Evolutionary conservation across 2,113 vertebrate genomes (phyloP), one percentile per base, ranked within the genome.

Genomic region (Solea senegalensis): DNA sequence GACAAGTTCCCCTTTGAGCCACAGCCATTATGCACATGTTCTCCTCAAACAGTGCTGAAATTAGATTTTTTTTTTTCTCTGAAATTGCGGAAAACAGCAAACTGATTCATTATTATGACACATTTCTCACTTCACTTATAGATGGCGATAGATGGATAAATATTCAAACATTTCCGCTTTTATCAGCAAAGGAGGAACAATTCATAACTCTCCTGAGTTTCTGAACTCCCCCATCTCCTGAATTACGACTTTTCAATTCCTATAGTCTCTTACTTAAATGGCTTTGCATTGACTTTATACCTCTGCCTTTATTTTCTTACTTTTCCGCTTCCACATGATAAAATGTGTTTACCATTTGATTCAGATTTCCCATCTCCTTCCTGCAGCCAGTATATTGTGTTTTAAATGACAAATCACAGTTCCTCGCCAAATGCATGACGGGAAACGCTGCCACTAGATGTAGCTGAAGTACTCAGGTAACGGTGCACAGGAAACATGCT

Each of bases 381-480:
- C 27, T 50, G 34, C 52, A 59, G 13, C 39, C 57, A 4, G 8
- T 3, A 41, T 34, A 21, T 3, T 71, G 53, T 43, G 21, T 62
- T 56, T 71, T 44, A 39, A 50, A 61, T 46, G 9, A 54, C 54
- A 65, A 48, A 65, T 69, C 59, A 65, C 53, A 67, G 43, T 46
- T 59, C 53, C 61, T 46, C 9, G 50, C 14, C 66, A 10, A 77
- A 61, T 69, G 75, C 78, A 69, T 0, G 45, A 48, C 48, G 52
- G 78, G 46, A 70, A 78, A 72, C 62, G 80, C 80, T 87, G 84
- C 90, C 93, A 93, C 91, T 94, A 93, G 92, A 88, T 93, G 92
- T 92, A 93, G 92, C 93, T 94, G 81, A 92, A 92, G 83, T 65
- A 88, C 89, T 85, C 92, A 86, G 88, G 84, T 90, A 87, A n/a